Evolutionary conservation across 2,888 invertebrate species (phyloP), one percentile per base, ranked within the genome.

Genomic region (Erynnis tages): DNA sequence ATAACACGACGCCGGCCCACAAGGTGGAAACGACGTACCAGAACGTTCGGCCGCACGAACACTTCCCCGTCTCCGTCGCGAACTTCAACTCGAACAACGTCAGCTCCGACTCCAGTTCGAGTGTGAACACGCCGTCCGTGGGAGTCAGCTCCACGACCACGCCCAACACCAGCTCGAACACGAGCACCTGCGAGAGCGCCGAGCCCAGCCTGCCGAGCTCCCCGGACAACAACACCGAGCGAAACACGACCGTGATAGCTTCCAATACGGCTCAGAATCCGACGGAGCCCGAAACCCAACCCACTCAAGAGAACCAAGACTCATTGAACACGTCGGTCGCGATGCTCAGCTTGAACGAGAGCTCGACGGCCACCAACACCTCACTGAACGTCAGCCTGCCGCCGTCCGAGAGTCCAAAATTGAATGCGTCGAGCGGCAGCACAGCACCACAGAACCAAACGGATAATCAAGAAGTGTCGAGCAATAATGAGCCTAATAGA

Each of bases 181-280:
- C 93, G 0, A 94, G 93, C 65, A 93, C 93, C 16, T 94, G 94
- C 13, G 88, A 86, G 32, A 94, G 94, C 67, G 93, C 93, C 4
- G 93, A 94, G 21, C 94, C 95, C 0, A 94, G 94, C 58, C 91
- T 95, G 49, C 95, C 95, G 0, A 92, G 93, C 37, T 92, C 92
- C 0, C 93, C 92, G 0, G 92, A 88, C 11, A 80, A 79, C 29
- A 78, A 79, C 19, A 71, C 76, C n/a, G 77, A 79, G 2, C 62
- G 74, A 57, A 79, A 76, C 43, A 58, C 73, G 4, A 72, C 79
- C 10, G 67, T 74, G 19, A 53, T 63, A 5, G 59, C 61, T 0
- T 46, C 57, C 0, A 66, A 65, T 30, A 67, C 68, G 53, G 59
- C 62, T 34, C 72, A 67, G 35, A 73, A 67, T 45, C 60, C 63